Evolutionary conservation across 2,113 vertebrate species (phyloP), one percentile per base, ranked within the genome.

Genomic region (Trematocara zebra): DNA sequence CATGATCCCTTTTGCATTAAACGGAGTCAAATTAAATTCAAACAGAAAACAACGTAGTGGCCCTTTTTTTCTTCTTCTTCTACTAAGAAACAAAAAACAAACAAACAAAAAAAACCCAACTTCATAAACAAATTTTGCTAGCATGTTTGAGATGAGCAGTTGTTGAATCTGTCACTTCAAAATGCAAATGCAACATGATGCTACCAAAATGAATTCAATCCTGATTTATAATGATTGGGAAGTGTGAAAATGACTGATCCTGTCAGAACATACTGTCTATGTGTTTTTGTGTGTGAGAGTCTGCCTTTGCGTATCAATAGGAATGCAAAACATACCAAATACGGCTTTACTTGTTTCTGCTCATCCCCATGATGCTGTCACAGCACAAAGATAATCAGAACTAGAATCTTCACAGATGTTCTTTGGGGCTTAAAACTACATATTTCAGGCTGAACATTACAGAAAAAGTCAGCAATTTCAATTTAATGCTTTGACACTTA

Each of bases 21-120:
- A 69, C 7, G 6, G 5, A 15, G 35, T 42, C n/a, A 23, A 42
- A 69, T 42, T 69, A 23, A 5, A 69, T 15, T 69, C 61, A 42
- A 72, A 44, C 12, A 72, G 40, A 72, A 26, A 72, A 42, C 37
- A 44, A 26, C 0, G 0, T 0, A 44, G 0, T 11, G 11, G 14
- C 40, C 20, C 40, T 6, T 47, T 28, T 72, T 5, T 9, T 4
- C 1, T 11, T 35, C 15, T 33, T 1, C 15, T 33, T 1, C 57
- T 37, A 4, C 26, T 28, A 28, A 64, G 33, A 64, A 64, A 64
- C 18, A 64, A 64, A 35, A 42, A 23, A 69, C 5, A 42, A 69
- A 7, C 33, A 64, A 35, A 37, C 0, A 5, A 12, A 72, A 1
- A 23, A 7, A 61, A 1, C 0, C 2, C 20, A 72, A 59, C 28